A percentile compares a stretch with the other conserved stretches of the same genome.
phyloP scores from a whole-genome alignment of 2,113 vertebrate species.

The Urocitellus parryii region DNA sequence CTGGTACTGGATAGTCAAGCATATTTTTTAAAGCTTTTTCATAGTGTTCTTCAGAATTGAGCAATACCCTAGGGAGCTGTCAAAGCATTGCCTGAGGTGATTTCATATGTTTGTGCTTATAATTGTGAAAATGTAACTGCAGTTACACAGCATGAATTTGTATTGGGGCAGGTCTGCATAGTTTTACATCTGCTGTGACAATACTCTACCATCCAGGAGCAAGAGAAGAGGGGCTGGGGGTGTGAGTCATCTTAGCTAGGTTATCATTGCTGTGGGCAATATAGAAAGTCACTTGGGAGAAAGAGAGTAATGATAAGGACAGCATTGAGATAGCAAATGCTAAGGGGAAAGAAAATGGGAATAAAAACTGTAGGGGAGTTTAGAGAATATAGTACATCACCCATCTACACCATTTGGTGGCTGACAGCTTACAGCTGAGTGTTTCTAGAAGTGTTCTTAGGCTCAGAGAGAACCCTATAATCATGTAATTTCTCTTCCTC shows the following conservation, averaged over 20 bases:
- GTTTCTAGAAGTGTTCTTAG: neutral
- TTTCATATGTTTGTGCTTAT: constrained; percentile 77
- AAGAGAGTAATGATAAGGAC: neutral
- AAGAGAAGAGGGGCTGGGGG: neutral
- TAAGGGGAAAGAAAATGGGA: neutral
- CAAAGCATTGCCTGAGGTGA: constrained; percentile 71
- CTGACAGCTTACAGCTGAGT: neutral
- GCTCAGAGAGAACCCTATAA: neutral
- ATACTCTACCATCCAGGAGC: neutral
- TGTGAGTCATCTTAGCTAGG: neutral
- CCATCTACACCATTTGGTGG: neutral
- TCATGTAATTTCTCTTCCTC: accelerated
- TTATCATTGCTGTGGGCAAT: constrained; percentile 8
- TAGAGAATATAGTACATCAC: accelerated
- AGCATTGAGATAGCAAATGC: neutral
- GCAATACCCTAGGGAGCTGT: constrained; percentile 70
- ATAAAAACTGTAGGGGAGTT: neutral
- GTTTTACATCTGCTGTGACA: constrained; percentile 47
- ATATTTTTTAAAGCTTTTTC: constrained; percentile 62
- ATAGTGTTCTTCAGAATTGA: constrained; percentile 68
- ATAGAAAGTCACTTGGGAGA: neutral
- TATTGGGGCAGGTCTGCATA: neutral
- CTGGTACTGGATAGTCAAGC: constrained; percentile 51
- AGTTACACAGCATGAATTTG: constrained; percentile 47
- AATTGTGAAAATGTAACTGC: constrained; percentile 76